phyloP scores from a whole-genome alignment of 2,113 vertebrate genomes.

The Aptenodytes patagonicus region DNA sequence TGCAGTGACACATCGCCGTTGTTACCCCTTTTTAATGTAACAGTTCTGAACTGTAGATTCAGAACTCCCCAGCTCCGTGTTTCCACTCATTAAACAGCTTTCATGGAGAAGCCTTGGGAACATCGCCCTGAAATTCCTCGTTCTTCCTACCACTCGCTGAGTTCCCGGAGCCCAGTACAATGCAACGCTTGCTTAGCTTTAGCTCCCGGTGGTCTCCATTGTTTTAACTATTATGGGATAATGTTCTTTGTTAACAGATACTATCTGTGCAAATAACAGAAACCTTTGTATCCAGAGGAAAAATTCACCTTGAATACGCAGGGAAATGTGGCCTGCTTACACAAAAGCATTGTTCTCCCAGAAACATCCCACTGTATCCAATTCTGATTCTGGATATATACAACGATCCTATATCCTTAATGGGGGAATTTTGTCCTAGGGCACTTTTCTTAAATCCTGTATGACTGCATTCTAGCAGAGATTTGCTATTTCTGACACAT shows the following conservation, averaged over 20 bases:
- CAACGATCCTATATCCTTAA: neutral
- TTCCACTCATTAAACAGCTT: neutral
- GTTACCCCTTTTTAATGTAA: neutral
- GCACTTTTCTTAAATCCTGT: neutral
- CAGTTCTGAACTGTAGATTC: neutral
- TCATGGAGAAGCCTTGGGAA: neutral
- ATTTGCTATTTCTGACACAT: neutral
- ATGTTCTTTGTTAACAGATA: neutral
- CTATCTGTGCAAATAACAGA: neutral
- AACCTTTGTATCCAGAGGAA: neutral
- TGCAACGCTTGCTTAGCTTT: neutral
- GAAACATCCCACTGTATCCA: neutral
- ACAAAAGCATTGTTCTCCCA: neutral
- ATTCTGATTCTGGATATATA: neutral
- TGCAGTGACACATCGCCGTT: neutral
- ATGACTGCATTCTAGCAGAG: neutral
- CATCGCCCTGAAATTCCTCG: neutral
- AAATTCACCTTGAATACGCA: neutral
- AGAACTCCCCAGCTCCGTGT: neutral
- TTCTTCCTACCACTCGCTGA: neutral
- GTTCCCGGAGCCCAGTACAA: neutral
- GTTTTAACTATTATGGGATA: neutral
- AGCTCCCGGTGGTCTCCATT: neutral
- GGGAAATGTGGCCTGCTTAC: neutral
- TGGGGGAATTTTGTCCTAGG: neutral